Conservation (phyloP, 2,888 invertebrate genomes). For the Melikaiella ostensackeni region DNA sequence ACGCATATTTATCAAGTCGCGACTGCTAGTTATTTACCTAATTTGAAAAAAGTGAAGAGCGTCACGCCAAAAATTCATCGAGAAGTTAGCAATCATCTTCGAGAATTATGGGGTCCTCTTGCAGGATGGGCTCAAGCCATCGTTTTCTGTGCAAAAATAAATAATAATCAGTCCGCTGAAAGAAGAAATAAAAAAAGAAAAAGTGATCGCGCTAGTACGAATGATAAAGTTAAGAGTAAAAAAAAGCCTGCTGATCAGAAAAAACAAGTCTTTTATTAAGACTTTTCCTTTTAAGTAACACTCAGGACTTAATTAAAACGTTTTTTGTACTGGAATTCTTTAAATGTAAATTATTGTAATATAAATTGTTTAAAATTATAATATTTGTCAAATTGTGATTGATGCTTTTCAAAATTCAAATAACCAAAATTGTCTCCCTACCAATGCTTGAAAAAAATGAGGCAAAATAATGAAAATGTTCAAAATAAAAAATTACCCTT, state of each 20-base stretch:
- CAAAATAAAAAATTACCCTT: too few species aligned
- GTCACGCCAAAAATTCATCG: conserved; percentile 90
- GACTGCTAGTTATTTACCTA: conserved; percentile 87
- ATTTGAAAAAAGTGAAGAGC: conserved; percentile 85
- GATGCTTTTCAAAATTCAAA: too few species aligned
- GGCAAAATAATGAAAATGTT: too few species aligned
- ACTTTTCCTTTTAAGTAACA: background rate
- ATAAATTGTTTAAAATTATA: too few species aligned
- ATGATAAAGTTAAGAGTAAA: background rate
- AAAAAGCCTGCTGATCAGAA: background rate
- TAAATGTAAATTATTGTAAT: too few species aligned
- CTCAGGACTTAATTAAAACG: too few species aligned
- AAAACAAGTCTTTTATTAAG: background rate
- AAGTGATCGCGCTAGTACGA: background rate
- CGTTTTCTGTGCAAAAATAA: conserved; percentile 77
- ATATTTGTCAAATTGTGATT: too few species aligned
- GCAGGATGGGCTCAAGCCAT: conserved; percentile 98
- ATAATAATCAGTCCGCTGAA: conserved; percentile 46
- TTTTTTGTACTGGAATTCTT: too few species aligned
- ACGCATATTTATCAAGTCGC: conserved; percentile 98
- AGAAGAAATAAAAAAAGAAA: background rate
- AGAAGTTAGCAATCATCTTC: conserved; percentile 91
- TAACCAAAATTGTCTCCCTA: too few species aligned
- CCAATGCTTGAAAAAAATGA: too few species aligned
- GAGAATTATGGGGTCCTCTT: conserved; percentile 88